Base-by-base conservation (phyloP, 2,888 invertebrate genomes). In the Phytoseiulus persimilis region DNA sequence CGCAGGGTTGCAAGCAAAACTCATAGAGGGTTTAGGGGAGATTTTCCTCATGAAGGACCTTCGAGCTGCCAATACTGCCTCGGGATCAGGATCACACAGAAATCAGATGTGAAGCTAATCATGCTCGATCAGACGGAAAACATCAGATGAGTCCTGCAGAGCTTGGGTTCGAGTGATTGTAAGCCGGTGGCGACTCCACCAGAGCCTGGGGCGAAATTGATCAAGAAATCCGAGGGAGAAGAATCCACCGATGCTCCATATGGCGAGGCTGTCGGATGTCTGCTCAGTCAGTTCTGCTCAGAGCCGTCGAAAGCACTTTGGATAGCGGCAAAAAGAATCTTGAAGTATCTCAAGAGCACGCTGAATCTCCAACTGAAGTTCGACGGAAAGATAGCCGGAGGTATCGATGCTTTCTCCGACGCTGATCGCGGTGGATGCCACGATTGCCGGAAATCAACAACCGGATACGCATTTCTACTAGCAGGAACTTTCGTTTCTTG, bases 361-460 rank as follows among this genome's bases (percentile, higher is more conserved):
- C 0, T 39, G 14, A 11, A 39, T 31, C 39, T 31, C 0, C 32
- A 32, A n/a, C 31, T 90, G 31, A 31, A 18, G 2, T n/a, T n/a
- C n/a, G n/a, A n/a, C n/a, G n/a, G n/a, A n/a, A n/a, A n/a, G n/a
- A n/a, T n/a, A n/a, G n/a, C n/a, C n/a, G n/a, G n/a, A n/a, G n/a
- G n/a, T n/a, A n/a, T n/a, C n/a, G n/a, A n/a, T n/a, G n/a, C n/a
- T 0, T 91, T 90, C 83, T 87, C 89, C n/a, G 91, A 91, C 83
- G 89, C 91, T 0, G 90, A 91, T 84, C 91, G 90, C 90, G 91
- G 90, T 31, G 90, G 90, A 18, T 90, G 90, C 33, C 31, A 31
- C 6, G 83, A 90, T 65, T 90, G 90, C 83, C 65, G 90, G 31
- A 89, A 90, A 31, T 90, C 33, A 28, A 90, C 83, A 33, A 91